Evolutionary conservation across 35 echinoderm and acorn worm species (phyloP).

Genomic region (Anneissia japonica): DNA sequence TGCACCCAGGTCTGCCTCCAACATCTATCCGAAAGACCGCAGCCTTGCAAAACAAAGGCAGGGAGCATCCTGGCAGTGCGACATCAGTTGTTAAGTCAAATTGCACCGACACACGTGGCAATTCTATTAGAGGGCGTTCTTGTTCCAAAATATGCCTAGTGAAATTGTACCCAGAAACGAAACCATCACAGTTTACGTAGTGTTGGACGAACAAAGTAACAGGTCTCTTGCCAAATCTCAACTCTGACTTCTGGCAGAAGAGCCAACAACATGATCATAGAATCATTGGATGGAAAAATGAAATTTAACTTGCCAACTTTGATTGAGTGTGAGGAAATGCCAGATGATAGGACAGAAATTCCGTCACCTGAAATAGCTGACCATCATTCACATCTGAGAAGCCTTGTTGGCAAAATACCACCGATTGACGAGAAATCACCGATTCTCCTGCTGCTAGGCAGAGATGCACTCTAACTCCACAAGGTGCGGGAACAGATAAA

Average conservation of each 20-base stretch:
- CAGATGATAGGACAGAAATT: slow-evolving; percentile 30
- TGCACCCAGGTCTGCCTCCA: neutral
- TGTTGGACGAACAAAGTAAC: slow-evolving; percentile 37
- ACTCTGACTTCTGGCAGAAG: neutral
- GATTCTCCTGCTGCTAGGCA: slow-evolving; percentile 28
- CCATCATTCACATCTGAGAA: neutral
- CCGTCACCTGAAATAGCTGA: slow-evolving; percentile 21
- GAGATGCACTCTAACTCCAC: slow-evolving; percentile 14
- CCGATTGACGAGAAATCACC: neutral
- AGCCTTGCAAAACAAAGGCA: too few species aligned
- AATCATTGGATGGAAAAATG: slow-evolving; percentile 17
- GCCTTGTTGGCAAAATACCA: neutral
- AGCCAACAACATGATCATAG: slow-evolving; percentile 2
- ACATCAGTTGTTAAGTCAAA: slow-evolving; percentile 12
- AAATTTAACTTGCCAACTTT: slow-evolving; percentile 18
- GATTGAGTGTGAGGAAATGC: slow-evolving; percentile 31
- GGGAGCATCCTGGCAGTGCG: too few species aligned
- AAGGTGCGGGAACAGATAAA: slow-evolving; percentile 45
- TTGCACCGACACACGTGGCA: slow-evolving; percentile 35
- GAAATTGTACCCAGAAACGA: slow-evolving; percentile 12
- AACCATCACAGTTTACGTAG: slow-evolving; percentile 8
- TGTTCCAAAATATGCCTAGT: slow-evolving; percentile 40
- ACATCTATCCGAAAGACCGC: neutral
- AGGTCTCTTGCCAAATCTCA: slow-evolving; percentile 21
- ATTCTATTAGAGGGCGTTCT: slow-evolving; percentile 11